Conservation (phyloP, 2,888 invertebrate species). For the Cheilosia urbana region DNA sequence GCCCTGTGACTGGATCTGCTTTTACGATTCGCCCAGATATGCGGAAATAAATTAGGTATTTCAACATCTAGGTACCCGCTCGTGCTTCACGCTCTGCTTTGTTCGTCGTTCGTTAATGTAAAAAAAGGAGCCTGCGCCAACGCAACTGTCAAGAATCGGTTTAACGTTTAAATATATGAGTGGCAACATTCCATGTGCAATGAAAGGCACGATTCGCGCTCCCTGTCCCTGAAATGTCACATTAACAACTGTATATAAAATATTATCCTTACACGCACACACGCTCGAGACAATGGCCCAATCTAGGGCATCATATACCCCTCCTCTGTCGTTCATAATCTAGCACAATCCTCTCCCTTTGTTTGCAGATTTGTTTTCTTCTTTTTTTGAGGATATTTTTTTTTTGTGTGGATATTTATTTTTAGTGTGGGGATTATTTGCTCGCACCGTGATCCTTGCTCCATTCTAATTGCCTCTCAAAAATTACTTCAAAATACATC, state of each 20-base stretch:
- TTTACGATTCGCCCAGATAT: constrained; percentile 1
- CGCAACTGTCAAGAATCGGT: not conserved
- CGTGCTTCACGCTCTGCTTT: not conserved
- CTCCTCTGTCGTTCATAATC: constrained; percentile 48
- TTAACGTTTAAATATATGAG: not conserved
- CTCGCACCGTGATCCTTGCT: constrained; percentile 8
- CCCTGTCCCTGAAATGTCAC: not conserved
- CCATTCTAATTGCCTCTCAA: constrained; percentile 54
- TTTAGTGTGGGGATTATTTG: constrained; percentile 44
- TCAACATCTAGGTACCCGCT: not conserved
- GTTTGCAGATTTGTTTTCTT: constrained; percentile 33
- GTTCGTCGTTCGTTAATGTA: too few species aligned
- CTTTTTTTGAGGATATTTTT: constrained; percentile 31
- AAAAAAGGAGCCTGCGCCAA: not conserved
- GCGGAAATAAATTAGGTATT: not conserved
- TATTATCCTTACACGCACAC: not conserved
- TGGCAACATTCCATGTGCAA: not conserved
- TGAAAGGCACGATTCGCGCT: not conserved
- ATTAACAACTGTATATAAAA: not conserved
- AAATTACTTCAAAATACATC: constrained; percentile 56
- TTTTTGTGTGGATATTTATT: constrained; percentile 12
- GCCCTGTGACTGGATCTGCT: too few species aligned
- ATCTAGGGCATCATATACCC: constrained; percentile 43
- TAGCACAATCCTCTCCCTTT: constrained; percentile 56
- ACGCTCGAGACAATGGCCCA: constrained; percentile 8